phyloP scores from a whole-genome alignment of 2,113 vertebrate species.

The Seriola aureovittata region DNA sequence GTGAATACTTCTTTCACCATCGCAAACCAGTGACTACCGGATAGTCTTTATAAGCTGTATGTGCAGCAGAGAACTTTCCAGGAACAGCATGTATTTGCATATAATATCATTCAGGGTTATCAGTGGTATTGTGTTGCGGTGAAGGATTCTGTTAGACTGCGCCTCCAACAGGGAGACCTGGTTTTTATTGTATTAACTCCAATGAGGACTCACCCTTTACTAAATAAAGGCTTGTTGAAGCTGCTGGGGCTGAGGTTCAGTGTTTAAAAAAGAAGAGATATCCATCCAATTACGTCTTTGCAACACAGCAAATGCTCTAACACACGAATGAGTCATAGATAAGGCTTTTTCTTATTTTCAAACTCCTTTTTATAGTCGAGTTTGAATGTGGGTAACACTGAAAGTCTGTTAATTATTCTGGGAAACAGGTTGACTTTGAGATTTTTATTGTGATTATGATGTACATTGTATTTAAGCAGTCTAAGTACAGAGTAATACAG shows the following conservation, averaged over 20 bases:
- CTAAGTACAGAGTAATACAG: background rate
- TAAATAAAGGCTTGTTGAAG: constrained; percentile 8
- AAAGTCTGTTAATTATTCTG: background rate
- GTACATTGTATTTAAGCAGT: background rate
- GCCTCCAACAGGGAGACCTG: background rate
- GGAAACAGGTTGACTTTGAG: too few relatives aligned
- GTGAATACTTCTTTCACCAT: too few relatives aligned
- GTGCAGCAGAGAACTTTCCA: too few relatives aligned
- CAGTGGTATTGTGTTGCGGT: too few relatives aligned
- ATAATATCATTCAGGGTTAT: too few relatives aligned
- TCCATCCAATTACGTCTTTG: background rate
- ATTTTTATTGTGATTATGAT: too few relatives aligned
- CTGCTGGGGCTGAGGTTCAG: background rate
- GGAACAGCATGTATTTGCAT: too few relatives aligned
- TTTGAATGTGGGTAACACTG: background rate
- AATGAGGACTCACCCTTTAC: background rate
- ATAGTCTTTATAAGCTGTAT: too few relatives aligned
- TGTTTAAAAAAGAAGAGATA: too few relatives aligned
- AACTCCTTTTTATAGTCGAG: background rate
- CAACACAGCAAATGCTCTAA: background rate
- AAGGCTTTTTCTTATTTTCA: background rate
- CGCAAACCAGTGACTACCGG: too few relatives aligned
- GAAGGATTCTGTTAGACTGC: background rate
- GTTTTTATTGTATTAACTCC: too few relatives aligned
- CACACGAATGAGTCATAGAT: background rate